A percentile compares a stretch with the other conserved stretches of the same genome.
Conservation (phyloP, 1,140 invertebrate genomes). For the Drosophila pseudoananassae region DNA sequence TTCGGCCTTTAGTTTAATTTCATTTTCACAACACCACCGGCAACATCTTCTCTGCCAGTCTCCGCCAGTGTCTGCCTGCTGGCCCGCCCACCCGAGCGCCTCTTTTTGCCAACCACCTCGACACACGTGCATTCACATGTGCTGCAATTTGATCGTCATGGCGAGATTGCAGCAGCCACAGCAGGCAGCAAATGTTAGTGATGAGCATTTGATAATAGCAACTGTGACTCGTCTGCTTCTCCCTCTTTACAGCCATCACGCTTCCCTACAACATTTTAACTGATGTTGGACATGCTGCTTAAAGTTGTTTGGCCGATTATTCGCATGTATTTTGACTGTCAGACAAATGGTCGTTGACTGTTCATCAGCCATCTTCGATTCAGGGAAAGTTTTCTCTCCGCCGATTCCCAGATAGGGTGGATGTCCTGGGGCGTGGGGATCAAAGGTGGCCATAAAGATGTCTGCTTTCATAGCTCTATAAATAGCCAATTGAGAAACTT, state of each 20-base stretch:
- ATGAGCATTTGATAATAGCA: constrained; percentile 78
- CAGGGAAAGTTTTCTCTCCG: constrained; percentile 38
- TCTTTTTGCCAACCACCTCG: constrained; percentile 7
- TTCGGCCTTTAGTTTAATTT: constrained; percentile 70
- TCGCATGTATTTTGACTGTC: constrained; percentile 53
- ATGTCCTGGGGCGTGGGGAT: background rate
- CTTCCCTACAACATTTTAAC: constrained; percentile 24
- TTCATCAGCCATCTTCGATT: constrained; percentile 42
- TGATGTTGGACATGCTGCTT: constrained; percentile 52
- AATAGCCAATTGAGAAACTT: constrained; percentile 3
- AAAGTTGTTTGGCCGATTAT: constrained; percentile 55
- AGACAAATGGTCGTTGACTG: constrained; percentile 47
- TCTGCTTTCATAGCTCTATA: background rate
- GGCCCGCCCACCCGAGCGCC: background rate
- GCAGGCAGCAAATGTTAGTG: constrained; percentile 67
- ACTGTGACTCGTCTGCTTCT: constrained; percentile 14
- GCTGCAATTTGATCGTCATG: constrained; percentile 77
- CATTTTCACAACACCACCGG: constrained; percentile 67
- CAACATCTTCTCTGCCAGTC: constrained; percentile 18
- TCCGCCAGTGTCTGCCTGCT: too few relatives aligned
- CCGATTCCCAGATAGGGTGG: background rate
- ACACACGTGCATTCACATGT: constrained; percentile 71
- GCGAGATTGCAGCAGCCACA: constrained; percentile 49
- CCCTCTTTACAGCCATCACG: constrained; percentile 3
- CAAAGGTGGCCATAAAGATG: constrained; percentile 1